A percentile compares a stretch with the other conserved stretches of the same genome.
Evolutionary conservation across 2,888 invertebrate species (phyloP).

Genomic region (Athetis lepigone): DNA sequence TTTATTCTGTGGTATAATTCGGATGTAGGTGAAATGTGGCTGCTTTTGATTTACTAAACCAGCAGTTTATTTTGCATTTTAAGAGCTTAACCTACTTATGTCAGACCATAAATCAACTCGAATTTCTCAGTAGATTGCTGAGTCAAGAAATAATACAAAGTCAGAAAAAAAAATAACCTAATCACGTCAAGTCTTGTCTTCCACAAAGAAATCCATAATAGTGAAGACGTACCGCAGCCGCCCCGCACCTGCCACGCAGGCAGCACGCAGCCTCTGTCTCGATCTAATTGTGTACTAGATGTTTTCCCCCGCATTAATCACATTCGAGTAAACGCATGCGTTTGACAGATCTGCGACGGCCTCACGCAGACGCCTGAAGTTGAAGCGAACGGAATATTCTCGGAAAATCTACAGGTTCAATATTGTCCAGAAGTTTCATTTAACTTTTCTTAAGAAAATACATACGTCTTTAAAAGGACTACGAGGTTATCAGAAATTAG

Average conservation of each 20-base stretch:
- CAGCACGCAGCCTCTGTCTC: neutral
- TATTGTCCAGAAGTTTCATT: constrained; percentile 23
- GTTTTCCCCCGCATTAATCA: constrained; percentile 53
- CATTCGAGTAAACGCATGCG: constrained; percentile 51
- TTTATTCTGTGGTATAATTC: neutral
- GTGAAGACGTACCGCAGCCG: neutral
- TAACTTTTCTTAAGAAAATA: no score
- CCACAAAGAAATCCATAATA: neutral
- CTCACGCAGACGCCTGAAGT: constrained; percentile 31
- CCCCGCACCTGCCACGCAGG: constrained; percentile 5
- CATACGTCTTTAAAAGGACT: no score
- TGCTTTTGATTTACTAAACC: constrained; percentile 4
- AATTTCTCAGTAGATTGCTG: neutral
- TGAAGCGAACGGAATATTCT: constrained; percentile 35
- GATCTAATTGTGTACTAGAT: constrained; percentile 30
- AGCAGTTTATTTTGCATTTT: neutral
- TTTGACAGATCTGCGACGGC: constrained; percentile 46
- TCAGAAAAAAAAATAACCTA: no score
- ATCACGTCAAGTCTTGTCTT: neutral
- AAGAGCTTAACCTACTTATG: neutral
- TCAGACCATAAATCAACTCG: no score
- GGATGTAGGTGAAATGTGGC: neutral
- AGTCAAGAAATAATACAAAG: neutral
- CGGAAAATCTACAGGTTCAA: neutral
- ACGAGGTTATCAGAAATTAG: no score